phyloP scores from a whole-genome alignment of 2,888 invertebrate species.

The Caenorhabditis sp. region DNA sequence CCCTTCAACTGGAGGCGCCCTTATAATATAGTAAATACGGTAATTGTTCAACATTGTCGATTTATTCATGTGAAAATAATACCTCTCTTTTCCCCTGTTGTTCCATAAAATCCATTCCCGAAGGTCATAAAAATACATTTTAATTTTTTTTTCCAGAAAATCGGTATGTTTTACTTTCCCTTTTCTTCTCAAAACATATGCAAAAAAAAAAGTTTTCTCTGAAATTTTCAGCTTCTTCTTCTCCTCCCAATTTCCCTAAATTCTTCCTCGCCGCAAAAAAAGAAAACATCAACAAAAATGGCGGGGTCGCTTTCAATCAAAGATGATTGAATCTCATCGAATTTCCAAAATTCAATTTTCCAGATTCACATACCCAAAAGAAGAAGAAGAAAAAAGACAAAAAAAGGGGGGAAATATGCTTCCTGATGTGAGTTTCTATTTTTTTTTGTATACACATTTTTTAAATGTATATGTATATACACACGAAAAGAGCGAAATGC shows the following conservation, averaged over 20 bases:
- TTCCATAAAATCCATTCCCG: too few species aligned
- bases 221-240: not conserved
- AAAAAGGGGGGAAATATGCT: not conserved
- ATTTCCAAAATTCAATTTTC: not conserved
- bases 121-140: too few species aligned
- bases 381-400: not conserved
- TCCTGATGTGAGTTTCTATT: not conserved
- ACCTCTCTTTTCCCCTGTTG: not conserved
- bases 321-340: not conserved
- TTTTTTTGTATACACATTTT: conserved; percentile 4
- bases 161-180: not conserved
- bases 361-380: not conserved
- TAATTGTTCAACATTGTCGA: not conserved
- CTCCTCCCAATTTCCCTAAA: not conserved
- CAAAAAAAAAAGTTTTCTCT: not conserved
- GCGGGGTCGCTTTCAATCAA: not conserved
- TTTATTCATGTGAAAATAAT: conserved; percentile 1
- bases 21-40: too few species aligned
- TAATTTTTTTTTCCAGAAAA: not conserved
- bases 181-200: not conserved
- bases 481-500: conserved; percentile 13
- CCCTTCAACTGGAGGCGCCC: too few species aligned
- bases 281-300: not conserved
- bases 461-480: conserved; percentile 1
- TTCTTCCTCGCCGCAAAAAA: not conserved